Percentiles rank a stretch among this genome's conserved stretches.
Evolutionary conservation across 2,113 vertebrate genomes (phyloP).

Genomic region (Herpailurus yagouaroundi): DNA sequence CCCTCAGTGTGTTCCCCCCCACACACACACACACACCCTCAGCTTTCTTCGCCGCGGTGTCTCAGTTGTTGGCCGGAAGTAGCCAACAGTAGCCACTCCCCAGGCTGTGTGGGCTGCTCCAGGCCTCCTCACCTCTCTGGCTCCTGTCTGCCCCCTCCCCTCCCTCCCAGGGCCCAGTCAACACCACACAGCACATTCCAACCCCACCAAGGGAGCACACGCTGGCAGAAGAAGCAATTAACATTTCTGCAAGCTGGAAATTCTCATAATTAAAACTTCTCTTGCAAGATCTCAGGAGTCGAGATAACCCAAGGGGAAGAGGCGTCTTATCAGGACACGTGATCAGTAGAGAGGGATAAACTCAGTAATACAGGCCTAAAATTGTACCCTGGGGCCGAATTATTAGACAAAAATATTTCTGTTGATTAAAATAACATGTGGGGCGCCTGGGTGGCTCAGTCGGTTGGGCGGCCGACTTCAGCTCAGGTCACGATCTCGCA

Average conservation of each 20-base stretch:
- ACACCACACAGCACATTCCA: neutral
- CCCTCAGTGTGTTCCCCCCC: neutral
- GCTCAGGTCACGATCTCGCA: too few species aligned
- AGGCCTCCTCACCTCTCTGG: neutral
- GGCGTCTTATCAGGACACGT: constrained; percentile 15
- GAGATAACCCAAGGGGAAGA: constrained; percentile 33
- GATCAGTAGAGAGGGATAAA: neutral
- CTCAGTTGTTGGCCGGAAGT: neutral
- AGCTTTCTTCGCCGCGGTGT: neutral
- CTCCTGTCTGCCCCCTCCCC: neutral
- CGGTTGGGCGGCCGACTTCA: too few species aligned
- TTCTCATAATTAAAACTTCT: constrained; percentile 72
- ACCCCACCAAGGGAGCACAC: neutral
- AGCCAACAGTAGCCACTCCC: neutral
- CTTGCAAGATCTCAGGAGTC: constrained; percentile 58
- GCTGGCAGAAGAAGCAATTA: constrained; percentile 63
- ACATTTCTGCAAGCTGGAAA: constrained; percentile 58
- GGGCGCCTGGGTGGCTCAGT: too few species aligned
- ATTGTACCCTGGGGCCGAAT: constrained; percentile 41
- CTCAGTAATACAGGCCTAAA: neutral
- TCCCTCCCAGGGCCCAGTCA: neutral
- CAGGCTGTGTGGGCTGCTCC: neutral
- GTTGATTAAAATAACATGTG: constrained; percentile 49
- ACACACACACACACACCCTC: too few species aligned
- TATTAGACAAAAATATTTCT: constrained; percentile 57